Conservation (phyloP, 2,888 invertebrate species). For the Clusia tigrina region DNA sequence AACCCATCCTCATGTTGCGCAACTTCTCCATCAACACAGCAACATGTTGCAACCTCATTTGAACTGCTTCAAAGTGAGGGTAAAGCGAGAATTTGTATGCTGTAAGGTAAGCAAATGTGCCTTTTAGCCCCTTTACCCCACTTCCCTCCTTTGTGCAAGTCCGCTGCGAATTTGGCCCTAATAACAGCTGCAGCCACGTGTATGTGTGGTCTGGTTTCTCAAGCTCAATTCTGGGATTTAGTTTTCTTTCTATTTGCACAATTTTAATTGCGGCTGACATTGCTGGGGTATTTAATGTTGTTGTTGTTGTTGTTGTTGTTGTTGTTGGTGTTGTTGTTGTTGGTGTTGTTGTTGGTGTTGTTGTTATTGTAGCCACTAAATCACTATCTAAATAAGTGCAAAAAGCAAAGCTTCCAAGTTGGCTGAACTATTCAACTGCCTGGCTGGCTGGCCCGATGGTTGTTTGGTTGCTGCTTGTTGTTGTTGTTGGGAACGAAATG, state of each 20-base stretch:
- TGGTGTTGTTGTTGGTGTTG: neutral
- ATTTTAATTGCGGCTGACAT: no score
- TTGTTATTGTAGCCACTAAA: neutral
- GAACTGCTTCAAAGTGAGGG: no score
- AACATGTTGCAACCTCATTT: no score
- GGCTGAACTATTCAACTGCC: neutral
- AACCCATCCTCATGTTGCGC: no score
- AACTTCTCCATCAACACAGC: no score
- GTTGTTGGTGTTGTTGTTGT: neutral
- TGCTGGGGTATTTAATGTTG: neutral
- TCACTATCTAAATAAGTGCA: slow-evolving; percentile 9
- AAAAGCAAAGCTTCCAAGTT: neutral
- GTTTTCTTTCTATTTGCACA: neutral
- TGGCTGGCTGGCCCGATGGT: neutral
- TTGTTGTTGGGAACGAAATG: no score
- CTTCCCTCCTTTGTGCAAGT: no score
- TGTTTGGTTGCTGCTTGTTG: no score
- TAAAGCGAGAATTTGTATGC: no score
- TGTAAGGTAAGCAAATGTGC: no score
- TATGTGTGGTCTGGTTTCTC: neutral
- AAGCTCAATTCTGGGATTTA: neutral
- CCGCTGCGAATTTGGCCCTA: no score
- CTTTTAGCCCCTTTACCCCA: no score
- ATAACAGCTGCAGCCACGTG: neutral
- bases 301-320: neutral